Evolutionary conservation across 2,113 vertebrate species (phyloP), one percentile per base, ranked within the genome.

Genomic region (Perccottus glenii): DNA sequence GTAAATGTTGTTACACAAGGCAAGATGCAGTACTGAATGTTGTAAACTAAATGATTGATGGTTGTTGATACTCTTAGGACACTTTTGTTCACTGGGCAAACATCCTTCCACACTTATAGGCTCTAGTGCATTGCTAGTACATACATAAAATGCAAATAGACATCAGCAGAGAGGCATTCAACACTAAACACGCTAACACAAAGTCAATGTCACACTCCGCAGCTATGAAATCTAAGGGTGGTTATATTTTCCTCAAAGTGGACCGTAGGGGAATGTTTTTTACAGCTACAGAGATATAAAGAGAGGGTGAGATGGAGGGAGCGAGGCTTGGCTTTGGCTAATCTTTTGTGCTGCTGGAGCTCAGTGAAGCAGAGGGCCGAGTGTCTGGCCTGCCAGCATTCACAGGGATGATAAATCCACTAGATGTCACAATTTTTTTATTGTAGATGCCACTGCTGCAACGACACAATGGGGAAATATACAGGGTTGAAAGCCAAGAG

Each of bases 391-490:
- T 48, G 45, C 60, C 45, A 50, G 67, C 47, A 6, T 63, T 63
- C 38, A 44, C 33, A 32, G 57, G 44, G 27, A 51, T 48, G 35
- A 80, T 53, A 60, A 70, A 84, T 84, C 49, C 5, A 51, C 6
- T 14, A 60, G 47, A 82, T 45, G 2, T 69, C 48, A 71, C 15
- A 44, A 5, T 77, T 74, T 77, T 60, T 81, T 84, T 78, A 71
- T 72, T 32, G 53, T 35, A 57, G 71, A 51, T 27, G 36, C 51
- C 58, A 46, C 10, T 36, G 38, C 33, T 11, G 52, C 33, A 51
- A 64, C 16, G 10, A 19, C 33, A 36, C 14, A 11, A 35, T 9
- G 5, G n/a, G 47, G 5, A 40, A 43, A 40, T 61, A 78, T 38
- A 32, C 47, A 45, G 32, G 9, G 15, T 16, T 52, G 40, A 50